These are phyloP conservation scores for Laodelphax striatellus DNA, from an alignment of 1,140 invertebrate species.

Conservation along the genomic window DNA sequence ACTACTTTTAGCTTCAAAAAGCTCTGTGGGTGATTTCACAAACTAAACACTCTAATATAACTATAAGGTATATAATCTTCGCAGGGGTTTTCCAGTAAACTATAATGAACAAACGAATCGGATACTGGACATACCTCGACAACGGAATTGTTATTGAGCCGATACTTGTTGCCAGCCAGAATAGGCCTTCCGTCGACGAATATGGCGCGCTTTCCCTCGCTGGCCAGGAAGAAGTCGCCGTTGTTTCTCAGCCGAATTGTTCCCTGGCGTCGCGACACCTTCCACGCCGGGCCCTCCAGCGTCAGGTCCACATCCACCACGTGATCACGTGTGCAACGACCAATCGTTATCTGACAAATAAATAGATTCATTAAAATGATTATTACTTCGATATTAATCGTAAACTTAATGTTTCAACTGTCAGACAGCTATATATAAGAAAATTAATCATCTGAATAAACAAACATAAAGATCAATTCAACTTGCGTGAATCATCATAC, in stretches of 20 bases:
- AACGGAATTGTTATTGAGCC: conserved; percentile 85
- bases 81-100: too few species aligned
- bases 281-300: conserved; percentile 78
- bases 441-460: too few species aligned
- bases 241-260: conserved; percentile 82
- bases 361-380: neutral
- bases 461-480: too few species aligned
- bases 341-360: conserved; percentile 68
- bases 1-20: too few species aligned
- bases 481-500: too few species aligned
- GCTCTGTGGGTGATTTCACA: too few species aligned
- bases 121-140: conserved; percentile 61
- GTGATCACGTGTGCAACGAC: conserved; percentile 77
- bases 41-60: too few species aligned
- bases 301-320: conserved; percentile 89
- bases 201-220: conserved; percentile 89
- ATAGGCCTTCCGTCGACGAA: conserved; percentile 89
- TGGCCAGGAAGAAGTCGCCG: conserved; percentile 88
- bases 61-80: too few species aligned
- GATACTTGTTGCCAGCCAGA: conserved; percentile 71
- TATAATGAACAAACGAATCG: too few species aligned
- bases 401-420: too few species aligned
- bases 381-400: neutral
- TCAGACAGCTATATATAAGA: too few species aligned
- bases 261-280: conserved; percentile 76